A percentile compares a stretch with the other conserved stretches of the same genome.
Evolutionary conservation across 2,113 vertebrate genomes (phyloP).

Genomic region (Eulemur rufifrons): DNA sequence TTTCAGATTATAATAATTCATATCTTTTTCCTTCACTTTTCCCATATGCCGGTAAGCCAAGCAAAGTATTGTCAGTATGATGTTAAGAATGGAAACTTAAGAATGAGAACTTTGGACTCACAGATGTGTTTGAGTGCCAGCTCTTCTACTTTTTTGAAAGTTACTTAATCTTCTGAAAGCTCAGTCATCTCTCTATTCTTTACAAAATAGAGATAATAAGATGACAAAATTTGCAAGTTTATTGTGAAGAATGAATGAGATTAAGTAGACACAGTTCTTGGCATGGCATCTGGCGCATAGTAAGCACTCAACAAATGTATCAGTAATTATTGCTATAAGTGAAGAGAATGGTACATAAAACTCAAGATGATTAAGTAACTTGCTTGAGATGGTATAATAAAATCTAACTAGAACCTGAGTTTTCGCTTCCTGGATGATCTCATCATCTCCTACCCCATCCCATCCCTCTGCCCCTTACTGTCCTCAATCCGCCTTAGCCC

Average conservation of each 20-base stretch:
- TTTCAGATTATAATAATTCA: slow-evolving; percentile 46
- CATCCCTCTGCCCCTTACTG: neutral
- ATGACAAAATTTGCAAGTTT: neutral
- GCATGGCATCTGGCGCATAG: neutral
- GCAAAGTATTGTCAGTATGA: neutral
- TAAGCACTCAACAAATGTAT: neutral
- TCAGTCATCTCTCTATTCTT: neutral
- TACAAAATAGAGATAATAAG: neutral
- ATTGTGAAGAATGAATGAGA: slow-evolving; percentile 14
- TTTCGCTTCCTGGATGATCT: neutral
- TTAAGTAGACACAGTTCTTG: neutral
- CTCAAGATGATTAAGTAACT: neutral
- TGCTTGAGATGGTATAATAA: neutral
- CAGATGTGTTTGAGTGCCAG: neutral
- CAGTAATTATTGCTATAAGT: neutral
- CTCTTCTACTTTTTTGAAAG: neutral
- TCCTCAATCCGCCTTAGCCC: neutral
- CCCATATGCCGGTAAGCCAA: neutral
- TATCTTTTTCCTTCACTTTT: slow-evolving; percentile 38
- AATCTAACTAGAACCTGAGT: neutral
- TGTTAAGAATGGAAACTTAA: neutral
- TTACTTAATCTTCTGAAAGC: neutral
- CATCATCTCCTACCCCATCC: neutral
- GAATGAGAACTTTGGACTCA: neutral
- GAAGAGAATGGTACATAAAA: neutral